These are phyloP conservation scores for Anadara kagoshimensis DNA, from an alignment of 1,140 invertebrate species.

Conservation along the genomic window DNA sequence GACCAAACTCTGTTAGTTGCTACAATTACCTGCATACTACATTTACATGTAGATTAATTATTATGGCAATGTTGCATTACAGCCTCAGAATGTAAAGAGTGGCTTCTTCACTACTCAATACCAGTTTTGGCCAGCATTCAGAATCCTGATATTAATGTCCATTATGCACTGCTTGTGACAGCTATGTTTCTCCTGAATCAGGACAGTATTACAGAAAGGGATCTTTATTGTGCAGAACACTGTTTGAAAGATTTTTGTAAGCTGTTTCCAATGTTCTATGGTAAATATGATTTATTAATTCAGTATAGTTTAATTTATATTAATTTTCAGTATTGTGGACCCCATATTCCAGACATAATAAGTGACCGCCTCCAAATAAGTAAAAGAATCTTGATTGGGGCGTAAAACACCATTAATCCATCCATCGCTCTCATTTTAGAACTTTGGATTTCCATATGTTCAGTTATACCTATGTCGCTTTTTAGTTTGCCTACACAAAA, in stretches of 20 bases:
- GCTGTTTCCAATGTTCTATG: background rate
- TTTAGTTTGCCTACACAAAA: too few species aligned
- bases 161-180: slow-evolving; percentile 10
- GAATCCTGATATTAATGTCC: background rate
- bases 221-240: background rate
- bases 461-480: too few species aligned
- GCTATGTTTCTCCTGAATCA: background rate
- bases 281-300: background rate
- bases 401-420: background rate
- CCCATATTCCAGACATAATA: background rate
- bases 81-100: slow-evolving; percentile 15
- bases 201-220: background rate
- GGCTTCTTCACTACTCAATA: slow-evolving; percentile 8
- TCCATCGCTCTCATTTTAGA: too few species aligned
- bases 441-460: too few species aligned
- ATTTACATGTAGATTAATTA: background rate
- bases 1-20: background rate
- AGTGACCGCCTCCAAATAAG: too few species aligned
- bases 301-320: background rate
- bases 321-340: background rate
- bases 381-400: too few species aligned
- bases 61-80: slow-evolving; percentile 2
- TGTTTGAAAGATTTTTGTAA: background rate
- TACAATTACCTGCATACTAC: background rate
- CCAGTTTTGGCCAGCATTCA: slow-evolving; percentile 1